These are phyloP conservation scores for Hyaena hyaena DNA, from an alignment of 2,113 vertebrate species.

Conservation along the genomic window DNA sequence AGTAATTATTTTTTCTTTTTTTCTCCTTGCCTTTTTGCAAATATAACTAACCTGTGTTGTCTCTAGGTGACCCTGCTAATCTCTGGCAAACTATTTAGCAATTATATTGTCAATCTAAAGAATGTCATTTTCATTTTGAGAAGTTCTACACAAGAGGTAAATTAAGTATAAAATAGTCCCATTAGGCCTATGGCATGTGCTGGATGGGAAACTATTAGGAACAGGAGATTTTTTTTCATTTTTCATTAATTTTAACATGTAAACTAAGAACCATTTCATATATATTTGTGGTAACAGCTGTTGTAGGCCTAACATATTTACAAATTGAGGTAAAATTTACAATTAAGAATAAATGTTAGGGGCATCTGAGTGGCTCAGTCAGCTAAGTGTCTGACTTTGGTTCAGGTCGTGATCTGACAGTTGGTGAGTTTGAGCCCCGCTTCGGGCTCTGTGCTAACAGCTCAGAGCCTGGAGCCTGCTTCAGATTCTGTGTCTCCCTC, in stretches of 20 bases:
- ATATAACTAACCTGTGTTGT: neutral
- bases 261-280: neutral
- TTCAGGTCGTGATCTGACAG: no score
- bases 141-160: neutral
- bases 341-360: slow-evolving; percentile 1
- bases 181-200: neutral
- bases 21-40: neutral
- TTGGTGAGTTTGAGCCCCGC: no score
- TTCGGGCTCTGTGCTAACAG: no score
- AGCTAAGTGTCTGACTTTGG: no score
- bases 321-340: neutral
- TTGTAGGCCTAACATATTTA: neutral
- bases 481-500: no score
- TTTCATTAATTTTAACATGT: neutral
- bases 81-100: neutral
- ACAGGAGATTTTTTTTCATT: neutral
- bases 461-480: no score
- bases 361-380: no score
- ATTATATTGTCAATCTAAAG: neutral
- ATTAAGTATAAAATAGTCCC: neutral
- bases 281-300: neutral
- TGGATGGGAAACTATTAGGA: neutral
- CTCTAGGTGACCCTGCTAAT: neutral
- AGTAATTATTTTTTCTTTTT: neutral
- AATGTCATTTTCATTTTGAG: neutral